Base-by-base conservation (phyloP, 2,797 vertebrate species). In the Lutjanus campechanus region DNA sequence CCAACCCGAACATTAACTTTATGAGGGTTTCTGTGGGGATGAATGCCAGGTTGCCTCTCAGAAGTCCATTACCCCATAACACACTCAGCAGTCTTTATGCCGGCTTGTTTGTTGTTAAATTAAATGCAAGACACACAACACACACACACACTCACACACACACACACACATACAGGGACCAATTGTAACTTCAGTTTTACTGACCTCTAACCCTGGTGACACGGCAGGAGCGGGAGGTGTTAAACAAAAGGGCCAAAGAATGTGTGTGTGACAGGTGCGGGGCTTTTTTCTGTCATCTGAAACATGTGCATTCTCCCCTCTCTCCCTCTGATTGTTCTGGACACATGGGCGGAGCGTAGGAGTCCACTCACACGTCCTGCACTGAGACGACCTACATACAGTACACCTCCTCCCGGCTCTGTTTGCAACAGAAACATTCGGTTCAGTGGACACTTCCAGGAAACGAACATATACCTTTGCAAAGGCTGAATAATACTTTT, bases 241-340 rank as follows among this genome's bases (percentile, higher is more conserved):
- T 47, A 70, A 88, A 92, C 90, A 91, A 93, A 90, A 92, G 90
- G 71, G 58, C 85, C 51, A 76, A 85, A 91, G 91, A 94, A 94
- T 94, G 90, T 83, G 80, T 73, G 59, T 62, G 60, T 62, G 70
- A 91, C 93, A 94, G 92, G 92, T 94, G 93, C 84, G 53, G 65
- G 22, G 62, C 68, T 64, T 56, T 86, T 86, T 86, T 78, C 83
- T 86, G 87, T 85, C 85, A 87, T 90, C 67, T 86, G 81, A 91
- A 87, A 90, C 86, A 83, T 73, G 89, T 76, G 81, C 79, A 79
- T 68, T 76, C 74, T 74, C 63, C 61, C 65, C 79, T 36, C 44
- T 61, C 64, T 78, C 75, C 25, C 60, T 67, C 49, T 55, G 83
- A 84, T 90, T 85, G 88, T 90, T 90, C 89, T 80, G 77, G 81